Conservation (phyloP, 2,888 invertebrate species). For the Tinea semifulvella region DNA sequence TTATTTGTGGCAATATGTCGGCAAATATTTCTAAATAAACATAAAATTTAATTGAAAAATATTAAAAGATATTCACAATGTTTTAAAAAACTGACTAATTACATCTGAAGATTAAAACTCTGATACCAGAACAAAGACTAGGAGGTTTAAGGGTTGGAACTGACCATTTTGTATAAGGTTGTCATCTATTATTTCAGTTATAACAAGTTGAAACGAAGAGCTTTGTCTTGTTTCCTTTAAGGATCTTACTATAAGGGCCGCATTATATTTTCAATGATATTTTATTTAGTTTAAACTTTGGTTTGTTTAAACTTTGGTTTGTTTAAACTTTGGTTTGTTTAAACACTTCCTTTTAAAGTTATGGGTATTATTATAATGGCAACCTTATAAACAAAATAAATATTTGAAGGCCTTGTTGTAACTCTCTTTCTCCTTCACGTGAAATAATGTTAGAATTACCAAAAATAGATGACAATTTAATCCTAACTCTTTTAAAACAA, state of each 20-base stretch:
- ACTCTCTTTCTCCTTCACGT: neutral
- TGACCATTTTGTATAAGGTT: neutral
- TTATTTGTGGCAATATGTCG: too few relatives aligned
- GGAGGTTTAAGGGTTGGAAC: neutral
- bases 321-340: too few relatives aligned
- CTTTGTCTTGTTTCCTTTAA: too few relatives aligned
- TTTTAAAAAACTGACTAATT: constrained; percentile 23
- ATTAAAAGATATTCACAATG: constrained; percentile 37
- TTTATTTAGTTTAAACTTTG: too few relatives aligned
- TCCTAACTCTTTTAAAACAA: constrained; percentile 17
- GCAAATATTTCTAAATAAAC: constrained; percentile 14
- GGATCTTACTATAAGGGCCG: too few relatives aligned
- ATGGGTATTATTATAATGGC: constrained; percentile 48
- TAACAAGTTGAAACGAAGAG: too few relatives aligned
- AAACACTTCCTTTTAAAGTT: too few relatives aligned
- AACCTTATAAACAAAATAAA: constrained; percentile 36
- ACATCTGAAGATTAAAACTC: constrained; percentile 9
- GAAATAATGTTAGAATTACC: neutral
- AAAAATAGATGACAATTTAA: too few relatives aligned
- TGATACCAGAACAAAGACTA: constrained; percentile 1
- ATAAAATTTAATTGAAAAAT: constrained; percentile 15
- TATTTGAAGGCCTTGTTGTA: constrained; percentile 5
- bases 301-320: too few relatives aligned
- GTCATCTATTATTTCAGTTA: neutral
- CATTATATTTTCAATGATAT: too few relatives aligned